Conservation (phyloP, 2,888 invertebrate species). For the Phaonia tiefii region DNA sequence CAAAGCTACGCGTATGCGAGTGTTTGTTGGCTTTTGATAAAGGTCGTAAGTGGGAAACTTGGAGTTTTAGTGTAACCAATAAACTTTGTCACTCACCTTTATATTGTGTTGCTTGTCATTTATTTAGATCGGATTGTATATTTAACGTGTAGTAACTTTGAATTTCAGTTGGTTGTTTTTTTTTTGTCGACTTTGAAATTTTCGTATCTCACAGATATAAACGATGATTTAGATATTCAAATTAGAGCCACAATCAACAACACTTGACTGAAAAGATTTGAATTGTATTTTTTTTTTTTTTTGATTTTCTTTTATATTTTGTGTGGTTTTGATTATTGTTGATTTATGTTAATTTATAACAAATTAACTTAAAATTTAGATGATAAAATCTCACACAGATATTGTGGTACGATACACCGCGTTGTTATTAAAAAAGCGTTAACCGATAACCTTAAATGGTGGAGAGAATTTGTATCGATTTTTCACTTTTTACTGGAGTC, state of each 20-base stretch:
- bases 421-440: too few relatives aligned
- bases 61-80: too few relatives aligned
- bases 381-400: too few relatives aligned
- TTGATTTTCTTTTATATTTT: too few relatives aligned
- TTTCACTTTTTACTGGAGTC: background rate
- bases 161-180: background rate
- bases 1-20: too few relatives aligned
- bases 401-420: too few relatives aligned
- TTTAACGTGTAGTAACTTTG: background rate
- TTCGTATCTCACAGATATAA: background rate
- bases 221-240: background rate
- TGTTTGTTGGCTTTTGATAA: too few relatives aligned
- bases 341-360: conserved; percentile 29
- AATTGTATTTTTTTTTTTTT: too few relatives aligned
- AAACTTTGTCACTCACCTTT: conserved; percentile 15
- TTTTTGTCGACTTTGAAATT: conserved; percentile 30
- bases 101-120: background rate
- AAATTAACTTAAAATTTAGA: too few relatives aligned
- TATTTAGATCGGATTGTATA: background rate
- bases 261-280: too few relatives aligned
- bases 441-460: conserved; percentile 42
- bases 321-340: conserved; percentile 20
- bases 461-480: background rate
- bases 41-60: too few relatives aligned
- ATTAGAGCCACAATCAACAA: background rate